Evolutionary conservation across 2,113 vertebrate genomes (phyloP), one percentile per base, ranked within the genome.

Genomic region (Diadophis punctatus): DNA sequence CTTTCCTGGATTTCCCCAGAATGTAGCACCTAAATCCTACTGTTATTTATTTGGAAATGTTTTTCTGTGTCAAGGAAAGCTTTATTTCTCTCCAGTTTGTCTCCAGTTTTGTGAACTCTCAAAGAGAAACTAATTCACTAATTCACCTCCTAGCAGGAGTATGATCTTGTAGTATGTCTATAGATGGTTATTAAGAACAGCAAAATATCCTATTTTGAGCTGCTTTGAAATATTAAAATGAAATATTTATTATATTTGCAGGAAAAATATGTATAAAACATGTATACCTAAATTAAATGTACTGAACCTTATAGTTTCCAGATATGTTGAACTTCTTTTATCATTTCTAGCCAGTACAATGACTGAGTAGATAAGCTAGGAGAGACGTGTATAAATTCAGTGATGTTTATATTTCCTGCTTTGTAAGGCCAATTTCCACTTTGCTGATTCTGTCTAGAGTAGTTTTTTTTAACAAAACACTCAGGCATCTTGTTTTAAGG

Each of bases 141-240:
- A 90, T 84, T 60, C 43, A 88, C 14, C 34, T 34, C 25, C 91
- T 30, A 86, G 87, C 12, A 84, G 2, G 1, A 23, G 39, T 89
- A 91, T 89, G 68, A 23, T 10, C 14, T 86, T 92, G 39, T 25
- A 91, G 39, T 93, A 46, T 58, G 94, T 95, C 88, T 89, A 60
- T 86, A 94, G 88, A 63, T 95, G 91, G 90, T 84, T 93, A 68
- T 68, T 68, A 87, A 8, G 27, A 27, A 46, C 23, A 85, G 48
- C 23, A 56, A 48, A 80, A 18, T 48, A 48, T 56, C 6, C 9
- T 18, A 5, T 14, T 80, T 23, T 56, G 51, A 93, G 94, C 93
- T 87, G 91, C 58, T 93, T 88, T 87, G 5, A 30, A 25, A 25
- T 56, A 86, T 27, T 11, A 23, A 23, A 18, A 20, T 58, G 39